A percentile compares a stretch with the other conserved stretches of the same genome.
These are phyloP conservation scores for Mythimna loreyi DNA, from an alignment of 2,888 invertebrate species.

Conservation along the genomic window DNA sequence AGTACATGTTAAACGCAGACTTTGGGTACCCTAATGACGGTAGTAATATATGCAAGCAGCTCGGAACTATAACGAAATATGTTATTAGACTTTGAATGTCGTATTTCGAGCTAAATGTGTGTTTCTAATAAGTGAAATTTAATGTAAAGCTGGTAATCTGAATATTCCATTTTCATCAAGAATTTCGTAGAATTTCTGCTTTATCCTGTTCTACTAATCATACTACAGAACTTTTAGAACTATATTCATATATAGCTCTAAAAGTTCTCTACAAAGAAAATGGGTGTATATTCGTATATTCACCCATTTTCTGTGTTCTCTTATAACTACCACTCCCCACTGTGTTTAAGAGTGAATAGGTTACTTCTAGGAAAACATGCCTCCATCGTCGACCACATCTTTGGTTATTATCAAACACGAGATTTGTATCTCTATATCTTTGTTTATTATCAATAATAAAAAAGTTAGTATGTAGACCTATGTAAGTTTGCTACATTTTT, in stretches of 20 bases:
- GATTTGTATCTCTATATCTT: no score
- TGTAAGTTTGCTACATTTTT: no score
- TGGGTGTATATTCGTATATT: no score
- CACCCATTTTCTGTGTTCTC: background rate
- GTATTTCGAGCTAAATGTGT: slow-evolving; percentile 25
- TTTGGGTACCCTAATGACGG: slow-evolving; percentile 54
- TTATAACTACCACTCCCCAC: no score
- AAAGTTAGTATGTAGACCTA: no score
- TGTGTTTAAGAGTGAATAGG: no score
- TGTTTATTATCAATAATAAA: no score
- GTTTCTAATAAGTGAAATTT: slow-evolving; percentile 17
- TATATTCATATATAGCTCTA: no score
- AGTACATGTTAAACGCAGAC: slow-evolving; percentile 51
- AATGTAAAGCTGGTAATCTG: slow-evolving; percentile 14
- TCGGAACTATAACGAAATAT: slow-evolving; percentile 34
- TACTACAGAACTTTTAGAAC: background rate
- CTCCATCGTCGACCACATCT: no score
- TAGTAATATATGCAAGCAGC: slow-evolving; percentile 36
- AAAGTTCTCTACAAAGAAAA: no score
- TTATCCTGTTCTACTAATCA: background rate
- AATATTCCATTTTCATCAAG: slow-evolving; percentile 1
- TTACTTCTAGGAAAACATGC: no score
- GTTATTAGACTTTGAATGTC: slow-evolving; percentile 40
- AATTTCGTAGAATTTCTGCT: slow-evolving; percentile 5
- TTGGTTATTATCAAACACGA: no score